Conservation (phyloP, 2,797 vertebrate species). For the Gila robusta region DNA sequence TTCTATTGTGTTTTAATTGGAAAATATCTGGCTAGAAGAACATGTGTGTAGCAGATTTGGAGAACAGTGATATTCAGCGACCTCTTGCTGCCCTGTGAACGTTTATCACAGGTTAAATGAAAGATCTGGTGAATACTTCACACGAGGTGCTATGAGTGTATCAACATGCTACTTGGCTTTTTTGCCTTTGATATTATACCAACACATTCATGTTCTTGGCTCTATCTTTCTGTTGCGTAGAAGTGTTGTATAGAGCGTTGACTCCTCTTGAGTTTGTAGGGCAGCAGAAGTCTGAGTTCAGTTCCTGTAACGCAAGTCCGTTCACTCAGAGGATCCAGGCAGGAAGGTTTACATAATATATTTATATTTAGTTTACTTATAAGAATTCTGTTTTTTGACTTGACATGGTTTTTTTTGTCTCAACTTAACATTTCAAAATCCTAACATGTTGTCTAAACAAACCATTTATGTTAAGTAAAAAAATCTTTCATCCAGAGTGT, state of each 20-base stretch:
- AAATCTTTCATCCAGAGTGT: too few species aligned
- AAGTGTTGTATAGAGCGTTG: neutral
- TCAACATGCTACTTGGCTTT: conserved; percentile 18
- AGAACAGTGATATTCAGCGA: neutral
- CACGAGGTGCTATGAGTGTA: conserved; percentile 17
- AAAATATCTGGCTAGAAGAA: conserved; percentile 23
- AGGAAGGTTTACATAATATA: too few species aligned
- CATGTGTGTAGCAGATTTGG: conserved; percentile 48
- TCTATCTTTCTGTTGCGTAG: neutral
- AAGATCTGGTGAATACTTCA: conserved; percentile 7
- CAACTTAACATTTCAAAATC: too few species aligned
- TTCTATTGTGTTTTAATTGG: conserved; percentile 42
- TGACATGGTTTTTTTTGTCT: too few species aligned
- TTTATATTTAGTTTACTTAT: too few species aligned
- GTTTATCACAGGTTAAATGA: conserved; percentile 18
- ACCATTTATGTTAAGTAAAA: too few species aligned
- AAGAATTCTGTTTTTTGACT: too few species aligned
- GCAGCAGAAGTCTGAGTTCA: neutral
- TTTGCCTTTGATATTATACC: conserved; percentile 16
- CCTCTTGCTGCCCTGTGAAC: conserved; percentile 4
- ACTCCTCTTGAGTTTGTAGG: neutral
- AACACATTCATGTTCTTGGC: neutral
- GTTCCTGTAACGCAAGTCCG: neutral
- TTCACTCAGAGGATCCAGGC: too few species aligned
- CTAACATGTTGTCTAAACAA: too few species aligned